These are phyloP conservation scores for Coturnix japonica DNA, from an alignment of 2,113 vertebrate genomes.

Conservation along the genomic window DNA sequence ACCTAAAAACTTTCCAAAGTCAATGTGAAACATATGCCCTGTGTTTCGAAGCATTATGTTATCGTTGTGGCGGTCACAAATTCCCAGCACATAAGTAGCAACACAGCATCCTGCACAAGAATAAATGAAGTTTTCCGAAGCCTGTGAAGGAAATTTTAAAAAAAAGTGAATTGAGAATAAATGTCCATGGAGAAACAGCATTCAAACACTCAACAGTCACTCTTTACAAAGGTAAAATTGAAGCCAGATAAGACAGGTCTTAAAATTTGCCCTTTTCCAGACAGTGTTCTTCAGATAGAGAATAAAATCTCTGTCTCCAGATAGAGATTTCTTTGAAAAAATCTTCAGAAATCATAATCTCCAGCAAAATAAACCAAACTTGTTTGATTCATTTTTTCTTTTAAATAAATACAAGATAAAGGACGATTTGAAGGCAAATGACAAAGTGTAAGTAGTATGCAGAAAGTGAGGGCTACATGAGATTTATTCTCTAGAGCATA, in stretches of 20 bases:
- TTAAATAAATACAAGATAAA: neutral
- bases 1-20: constrained; percentile 97
- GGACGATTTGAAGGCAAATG: neutral
- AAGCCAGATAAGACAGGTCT: neutral
- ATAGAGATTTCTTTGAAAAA: neutral
- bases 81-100: constrained; percentile 95
- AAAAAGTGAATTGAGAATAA: neutral
- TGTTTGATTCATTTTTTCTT: neutral
- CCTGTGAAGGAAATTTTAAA: constrained; percentile 75
- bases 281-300: neutral
- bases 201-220: neutral
- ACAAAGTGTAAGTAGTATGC: neutral
- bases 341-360: neutral
- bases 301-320: too few species aligned
- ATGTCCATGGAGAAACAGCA: neutral
- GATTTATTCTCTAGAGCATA: neutral
- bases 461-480: neutral
- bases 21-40: constrained; percentile 99
- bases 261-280: neutral
- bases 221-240: neutral
- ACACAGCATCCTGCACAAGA: constrained; percentile 98
- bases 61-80: constrained; percentile 98
- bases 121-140: constrained; percentile 98
- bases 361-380: fast-evolving
- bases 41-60: constrained; percentile 98